Evolutionary conservation across 2,797 vertebrate genomes (phyloP).

Genomic region (Orientallactaga sibirica): DNA sequence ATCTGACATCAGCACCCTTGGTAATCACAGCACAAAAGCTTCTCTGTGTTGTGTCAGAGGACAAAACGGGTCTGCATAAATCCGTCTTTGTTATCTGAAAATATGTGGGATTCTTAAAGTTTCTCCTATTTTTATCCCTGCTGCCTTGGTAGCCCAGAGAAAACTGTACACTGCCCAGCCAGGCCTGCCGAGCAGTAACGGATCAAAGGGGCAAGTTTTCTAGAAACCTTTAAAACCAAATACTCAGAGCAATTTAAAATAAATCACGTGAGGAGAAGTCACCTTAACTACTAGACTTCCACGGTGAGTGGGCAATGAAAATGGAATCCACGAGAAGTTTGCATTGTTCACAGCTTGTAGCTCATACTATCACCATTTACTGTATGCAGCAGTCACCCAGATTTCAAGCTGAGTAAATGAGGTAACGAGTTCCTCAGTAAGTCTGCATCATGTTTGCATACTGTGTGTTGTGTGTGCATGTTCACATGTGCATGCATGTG

Average conservation of each 20-base stretch:
- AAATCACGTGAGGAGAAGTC: slow-evolving; percentile 27
- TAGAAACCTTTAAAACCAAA: slow-evolving; percentile 65
- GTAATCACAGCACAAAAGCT: slow-evolving; percentile 96
- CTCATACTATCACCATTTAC: neutral
- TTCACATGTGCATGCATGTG: too few species aligned
- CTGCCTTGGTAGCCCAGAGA: slow-evolving; percentile 76
- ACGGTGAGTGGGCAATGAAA: too few species aligned
- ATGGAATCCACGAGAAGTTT: neutral
- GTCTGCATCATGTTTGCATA: too few species aligned
- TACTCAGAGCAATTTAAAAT: neutral
- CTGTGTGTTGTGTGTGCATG: too few species aligned
- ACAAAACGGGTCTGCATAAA: slow-evolving; percentile 92
- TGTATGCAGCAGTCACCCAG: neutral
- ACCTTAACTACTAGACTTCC: neutral
- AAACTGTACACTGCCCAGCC: slow-evolving; percentile 74
- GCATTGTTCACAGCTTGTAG: neutral
- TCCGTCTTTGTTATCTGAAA: slow-evolving; percentile 96
- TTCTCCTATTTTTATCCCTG: slow-evolving; percentile 95
- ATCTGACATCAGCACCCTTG: slow-evolving; percentile 93
- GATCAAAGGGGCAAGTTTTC: slow-evolving; percentile 49
- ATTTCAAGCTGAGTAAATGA: neutral
- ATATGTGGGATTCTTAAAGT: slow-evolving; percentile 96
- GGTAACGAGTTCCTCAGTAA: neutral
- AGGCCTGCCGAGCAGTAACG: slow-evolving; percentile 24
- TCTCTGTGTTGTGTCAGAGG: slow-evolving; percentile 92